Base-by-base conservation (phyloP, 1,140 invertebrate species). In the Brachionus rubens region DNA sequence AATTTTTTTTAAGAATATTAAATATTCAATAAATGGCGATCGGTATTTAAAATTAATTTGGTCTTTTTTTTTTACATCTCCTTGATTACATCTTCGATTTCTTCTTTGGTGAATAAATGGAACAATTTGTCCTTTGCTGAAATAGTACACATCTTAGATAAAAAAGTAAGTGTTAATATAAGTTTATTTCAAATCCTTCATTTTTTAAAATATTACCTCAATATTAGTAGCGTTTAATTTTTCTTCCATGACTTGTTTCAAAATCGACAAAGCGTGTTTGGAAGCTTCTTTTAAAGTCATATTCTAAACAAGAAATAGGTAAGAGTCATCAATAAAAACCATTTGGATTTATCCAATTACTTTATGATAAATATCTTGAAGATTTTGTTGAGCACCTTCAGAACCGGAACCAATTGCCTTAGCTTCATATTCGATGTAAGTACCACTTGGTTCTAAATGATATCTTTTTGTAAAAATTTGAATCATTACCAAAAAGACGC, bases 221-320 rank as follows among this genome's bases (percentile, higher is more conserved):
- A 99, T 94, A 87, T 99, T 99, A 40, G 91, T 93, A 30, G 93
- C 92, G 78, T 92, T 98, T 0, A 99, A 84, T 86, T 98, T 99
- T 84, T 99, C 97, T 83, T 99, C 97, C 97, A 99, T 99, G 0
- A 99, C 96, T 87, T 99, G 96, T 82, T 99, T 99, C 1, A 99
- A 85, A 81, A 98, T 99, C 7, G 91, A 94, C 14, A 99, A 85
- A 2, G 93, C 90, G 40, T 91, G 84, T 81, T 94, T 95, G 70
- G 93, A 90, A 14, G 96, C 96, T 86, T 98, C 95, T 77, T 92
- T 90, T n/a, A 99, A 83, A 0, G 91, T 95, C 91, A 99, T 94
- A 10, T 92, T 91, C 91, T 98, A 87, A 19, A 90, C 87, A 78
- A 79, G 81, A 80, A 81, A 78, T 78, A 41, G 52, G 59, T 54